Evolutionary conservation across 30 jellyfish, hydroid and myxozoan genomes (phyloP), one percentile per base, ranked within the genome.

Genomic region (Hydractinia echinata): DNA sequence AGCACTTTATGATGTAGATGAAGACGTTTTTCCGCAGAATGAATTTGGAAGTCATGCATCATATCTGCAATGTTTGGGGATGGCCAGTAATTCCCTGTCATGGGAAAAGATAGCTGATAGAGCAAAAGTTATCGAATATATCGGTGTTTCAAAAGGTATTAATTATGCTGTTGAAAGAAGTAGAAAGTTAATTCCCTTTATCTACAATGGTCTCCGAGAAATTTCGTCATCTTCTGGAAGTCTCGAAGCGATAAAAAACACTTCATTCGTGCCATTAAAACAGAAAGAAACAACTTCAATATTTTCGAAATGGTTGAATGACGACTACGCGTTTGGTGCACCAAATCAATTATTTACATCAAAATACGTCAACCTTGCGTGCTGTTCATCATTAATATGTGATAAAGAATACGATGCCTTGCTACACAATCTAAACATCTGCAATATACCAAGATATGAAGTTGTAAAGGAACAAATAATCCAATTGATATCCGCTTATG

Each of bases 1-100:
- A 39, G 66, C 8, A 60, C 76, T 88, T 19, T 88, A 53, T 72
- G 79, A 51, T 30, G 79, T 8, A 6, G 64, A 72, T 61, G 96
- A 89, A 16, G 91, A 89, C 72, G 96, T 89, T n/a, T 89, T 89
- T 72, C 88, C 88, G 5, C 7, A 61, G 6, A 56, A 71, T 1
- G 54, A 19, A 48, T 61, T 62, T n/a, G 15, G 14, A 14, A 55
- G 67, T 13, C 82, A 66, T 60, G 16, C 16, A 4, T 54, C 9
- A 13, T 8, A 70, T 54, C 84, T 89, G 11, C 72, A 54, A 30
- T 51, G 19, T n/a, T 51, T 64, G 10, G 96, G 91, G 8, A 89
- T 89, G 85, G 48, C 67, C 9, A 13, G 79, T 4, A 71, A 83
- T 55, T 10, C 62, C 14, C 16, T 84, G 53, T 7, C 90, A 11